Conservation (phyloP, 2,888 invertebrate species). For the Tipula unca region DNA sequence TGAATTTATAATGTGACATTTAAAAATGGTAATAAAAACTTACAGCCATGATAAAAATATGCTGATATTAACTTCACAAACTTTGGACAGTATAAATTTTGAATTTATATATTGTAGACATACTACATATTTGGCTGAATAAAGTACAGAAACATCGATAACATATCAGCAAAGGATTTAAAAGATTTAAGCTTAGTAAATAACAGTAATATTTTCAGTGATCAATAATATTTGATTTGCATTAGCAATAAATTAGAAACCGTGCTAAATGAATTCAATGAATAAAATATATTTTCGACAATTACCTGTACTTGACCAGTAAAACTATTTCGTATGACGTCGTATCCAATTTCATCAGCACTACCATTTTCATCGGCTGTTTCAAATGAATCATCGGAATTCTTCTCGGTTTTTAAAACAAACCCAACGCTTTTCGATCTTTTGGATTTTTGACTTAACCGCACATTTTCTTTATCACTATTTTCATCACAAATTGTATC, state of each 20-base stretch:
- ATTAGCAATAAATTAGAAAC: neutral
- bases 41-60: neutral
- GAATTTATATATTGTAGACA: neutral
- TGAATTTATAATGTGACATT: neutral
- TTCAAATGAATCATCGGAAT: slow-evolving; percentile 1
- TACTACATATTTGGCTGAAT: neutral
- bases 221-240: neutral
- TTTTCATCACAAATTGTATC: neutral
- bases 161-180: neutral
- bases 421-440: neutral
- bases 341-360: neutral
- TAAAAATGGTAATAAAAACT: neutral
- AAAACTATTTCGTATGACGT: neutral
- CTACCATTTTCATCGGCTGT: neutral
- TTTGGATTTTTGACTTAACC: neutral
- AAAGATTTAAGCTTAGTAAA: neutral
- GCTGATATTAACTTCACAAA: neutral
- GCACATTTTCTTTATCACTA: neutral
- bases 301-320: neutral
- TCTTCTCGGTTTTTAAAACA: neutral
- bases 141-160: neutral
- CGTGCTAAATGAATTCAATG: neutral
- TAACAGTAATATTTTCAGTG: too few species aligned
- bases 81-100: neutral
- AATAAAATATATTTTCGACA: neutral